Conservation (phyloP, 2,113 vertebrate species). For the Leptosomus discolor region DNA sequence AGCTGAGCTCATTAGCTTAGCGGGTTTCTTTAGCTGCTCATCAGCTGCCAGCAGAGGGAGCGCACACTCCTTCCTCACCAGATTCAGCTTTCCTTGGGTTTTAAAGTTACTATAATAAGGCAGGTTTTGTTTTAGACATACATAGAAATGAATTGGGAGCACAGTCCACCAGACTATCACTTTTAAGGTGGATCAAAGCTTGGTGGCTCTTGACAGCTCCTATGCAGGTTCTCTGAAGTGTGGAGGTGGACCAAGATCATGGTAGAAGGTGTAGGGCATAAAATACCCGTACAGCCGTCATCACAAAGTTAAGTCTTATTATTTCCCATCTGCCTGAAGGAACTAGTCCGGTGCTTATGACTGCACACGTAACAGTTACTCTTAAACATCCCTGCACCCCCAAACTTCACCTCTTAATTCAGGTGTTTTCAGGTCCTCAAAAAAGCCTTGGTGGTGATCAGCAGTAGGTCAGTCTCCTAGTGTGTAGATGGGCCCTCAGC, state of each 20-base stretch:
- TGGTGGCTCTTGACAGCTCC: not conserved
- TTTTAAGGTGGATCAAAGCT: not conserved
- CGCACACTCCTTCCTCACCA: not conserved
- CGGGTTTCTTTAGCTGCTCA: not conserved
- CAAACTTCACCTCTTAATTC: not conserved
- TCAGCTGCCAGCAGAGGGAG: not conserved
- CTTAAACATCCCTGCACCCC: not conserved
- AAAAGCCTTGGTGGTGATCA: not conserved
- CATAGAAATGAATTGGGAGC: not conserved
- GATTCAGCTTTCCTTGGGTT: not conserved
- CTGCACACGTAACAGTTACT: not conserved
- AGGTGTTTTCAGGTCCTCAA: not conserved
- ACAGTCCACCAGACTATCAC: not conserved
- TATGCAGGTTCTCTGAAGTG: not conserved
- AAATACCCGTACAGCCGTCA: not conserved
- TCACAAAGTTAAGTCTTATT: not conserved
- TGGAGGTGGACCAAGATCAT: not conserved
- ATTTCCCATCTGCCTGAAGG: not conserved
- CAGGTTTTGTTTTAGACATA: not conserved
- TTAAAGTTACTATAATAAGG: not conserved
- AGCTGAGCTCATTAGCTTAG: not conserved
- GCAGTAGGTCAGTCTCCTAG: not conserved
- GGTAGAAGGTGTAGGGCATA: not conserved
- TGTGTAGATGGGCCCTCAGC: not conserved
- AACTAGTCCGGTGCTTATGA: not conserved